Evolutionary conservation across 2,888 invertebrate genomes (phyloP).

Genomic region (Fissipunctia ypsillon): DNA sequence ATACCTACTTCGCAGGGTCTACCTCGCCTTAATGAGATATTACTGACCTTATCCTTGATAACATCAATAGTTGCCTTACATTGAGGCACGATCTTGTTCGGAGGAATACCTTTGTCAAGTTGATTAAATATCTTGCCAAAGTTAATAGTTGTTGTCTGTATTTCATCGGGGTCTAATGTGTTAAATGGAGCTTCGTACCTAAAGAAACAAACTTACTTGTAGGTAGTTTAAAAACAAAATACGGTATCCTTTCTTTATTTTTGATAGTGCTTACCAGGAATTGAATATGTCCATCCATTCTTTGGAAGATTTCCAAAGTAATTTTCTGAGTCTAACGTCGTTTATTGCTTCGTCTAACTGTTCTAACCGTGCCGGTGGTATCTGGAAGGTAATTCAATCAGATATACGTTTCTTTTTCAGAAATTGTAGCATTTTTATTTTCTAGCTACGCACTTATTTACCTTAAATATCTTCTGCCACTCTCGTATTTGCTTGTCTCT

Average conservation of each 20-base stretch:
- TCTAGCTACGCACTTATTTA: conserved; percentile 70
- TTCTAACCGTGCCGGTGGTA: conserved; percentile 96
- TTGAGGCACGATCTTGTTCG: conserved; percentile 94
- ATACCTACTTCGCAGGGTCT: too few species aligned
- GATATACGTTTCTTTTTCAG: not conserved
- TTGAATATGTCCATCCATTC: conserved; percentile 93
- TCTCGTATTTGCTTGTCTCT: conserved; percentile 94
- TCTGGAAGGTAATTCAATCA: conserved; percentile 81
- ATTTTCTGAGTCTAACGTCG: conserved; percentile 94
- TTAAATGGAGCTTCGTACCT: conserved; percentile 90
- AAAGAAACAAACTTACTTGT: conserved; percentile 27
- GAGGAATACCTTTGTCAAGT: conserved; percentile 95
- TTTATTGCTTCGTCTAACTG: conserved; percentile 94
- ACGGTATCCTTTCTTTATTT: not conserved
- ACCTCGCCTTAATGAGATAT: not conserved
- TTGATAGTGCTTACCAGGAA: conserved; percentile 90
- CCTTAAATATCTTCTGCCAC: conserved; percentile 96
- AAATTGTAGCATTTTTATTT: not conserved
- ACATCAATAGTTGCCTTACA: conserved; percentile 94
- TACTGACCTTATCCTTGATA: conserved; percentile 93
- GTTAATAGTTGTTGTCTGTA: conserved; percentile 92
- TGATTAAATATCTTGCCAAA: conserved; percentile 93
- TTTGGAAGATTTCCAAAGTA: conserved; percentile 94
- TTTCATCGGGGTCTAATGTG: conserved; percentile 93
- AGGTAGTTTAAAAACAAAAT: not conserved